Base-by-base conservation (phyloP, 1,140 invertebrate species). In the Cardiocondyla obscurior region DNA sequence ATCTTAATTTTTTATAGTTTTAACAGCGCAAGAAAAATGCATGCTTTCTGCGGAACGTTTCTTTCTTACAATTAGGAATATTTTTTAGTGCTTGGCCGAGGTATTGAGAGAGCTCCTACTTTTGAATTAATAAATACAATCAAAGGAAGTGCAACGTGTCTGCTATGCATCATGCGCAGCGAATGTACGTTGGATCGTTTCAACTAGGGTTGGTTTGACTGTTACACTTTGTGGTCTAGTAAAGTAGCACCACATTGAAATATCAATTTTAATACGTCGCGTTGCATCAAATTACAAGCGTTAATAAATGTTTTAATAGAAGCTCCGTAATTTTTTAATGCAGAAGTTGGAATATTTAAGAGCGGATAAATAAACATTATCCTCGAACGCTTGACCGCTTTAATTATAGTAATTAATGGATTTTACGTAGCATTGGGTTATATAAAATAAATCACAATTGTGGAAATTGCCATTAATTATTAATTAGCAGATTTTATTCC, bases 381-480 rank as follows among this genome's bases (percentile, higher is more conserved):
- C 36, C 39, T 51, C 28, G 74, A 79, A 55, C 62, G 62, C 49
- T 25, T 55, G 60, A 69, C 25, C 74, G 42, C 46, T 67, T 67
- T 79, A 69, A 79, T 79, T 79, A 79, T 69, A 64, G 69, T 79
- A 79, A 79, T 79, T 79, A 33, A 79, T 67, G 49, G 74, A 79
- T 69, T 79, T 33, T 33, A 25, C 30, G 33, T 77, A 77, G 67
- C 74, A 46, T 36, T 33, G 42, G 42, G 36, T 14, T 19, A n/a
- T 12, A 16, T 51, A 42, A 22, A 2, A 25, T 12, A n/a, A 55
- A 79, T 77, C 19, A 7, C 42, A 39, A 16, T 12, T 16, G 22
- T 79, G 14, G 53, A 69, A 79, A 69, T n/a, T 69, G 51, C 12
- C 25, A 19, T 55, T 12, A 36, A 55, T 69, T 51, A 22, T 79